Evolutionary conservation across 2,797 vertebrate genomes (phyloP), one percentile per base, ranked within the genome.

Genomic region (Neomorphus geoffroyi): DNA sequence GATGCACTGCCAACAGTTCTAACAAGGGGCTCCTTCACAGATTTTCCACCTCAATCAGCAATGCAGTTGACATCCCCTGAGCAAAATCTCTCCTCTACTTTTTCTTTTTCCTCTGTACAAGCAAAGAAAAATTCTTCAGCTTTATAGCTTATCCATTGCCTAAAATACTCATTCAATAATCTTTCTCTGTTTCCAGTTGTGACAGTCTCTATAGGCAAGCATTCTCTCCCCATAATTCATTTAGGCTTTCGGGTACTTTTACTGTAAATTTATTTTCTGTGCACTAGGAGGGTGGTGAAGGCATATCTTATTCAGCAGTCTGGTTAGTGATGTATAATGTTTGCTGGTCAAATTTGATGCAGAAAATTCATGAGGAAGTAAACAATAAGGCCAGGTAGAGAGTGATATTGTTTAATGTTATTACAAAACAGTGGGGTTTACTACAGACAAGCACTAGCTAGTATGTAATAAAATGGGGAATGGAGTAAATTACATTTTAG

Each of bases 11-110:
- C 94, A 96, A 72, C 75, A 70, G 57, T 71, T 94, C 73, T 84
- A 95, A 91, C 94, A 90, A 86, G 94, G 48, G 85, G 37, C 53
- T 92, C 53, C 92, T 92, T 95, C 91, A 94, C 75, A 93, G 79
- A 90, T 95, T 96, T 96, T 96, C 94, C 90, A 90, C 86, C 80
- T 95, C 94, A 91, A 69, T 93, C 96, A 94, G 72, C 94, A 97
- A 69, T 81, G 92, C 73, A 91, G 64, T 92, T 93, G 60, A 92
- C 53, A 57, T 93, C 92, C 75, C 81, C 67, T 94, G 75, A 91
- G 79, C 65, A 93, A 93, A 94, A 86, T 86, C 56, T 81, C 43
- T 81, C n/a, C 19, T 83, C 11, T 61, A 8, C 10, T 18, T 33
- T 41, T 78, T 73, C 53, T 41, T 24, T n/a, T 28, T 18, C 28